Evolutionary conservation across 1,140 invertebrate genomes (phyloP).

Genomic region (Drosophila sturtevanti): DNA sequence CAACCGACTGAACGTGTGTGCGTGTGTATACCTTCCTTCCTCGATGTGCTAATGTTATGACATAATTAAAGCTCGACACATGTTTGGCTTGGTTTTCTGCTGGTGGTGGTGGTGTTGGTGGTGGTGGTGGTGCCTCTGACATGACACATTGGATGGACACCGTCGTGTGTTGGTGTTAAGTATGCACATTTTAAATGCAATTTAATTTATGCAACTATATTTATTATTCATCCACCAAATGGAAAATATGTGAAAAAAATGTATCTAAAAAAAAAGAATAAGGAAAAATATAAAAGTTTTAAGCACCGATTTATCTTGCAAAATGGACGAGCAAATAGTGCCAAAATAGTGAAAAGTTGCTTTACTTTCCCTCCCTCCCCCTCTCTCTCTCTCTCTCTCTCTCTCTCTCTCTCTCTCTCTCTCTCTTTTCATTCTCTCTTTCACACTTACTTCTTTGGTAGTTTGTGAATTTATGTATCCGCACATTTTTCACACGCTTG

Average conservation of each 20-base stretch:
- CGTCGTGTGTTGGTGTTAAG: neutral
- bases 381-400: neutral
- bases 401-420: neutral
- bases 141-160: constrained; percentile 35
- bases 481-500: constrained; percentile 7
- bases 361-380: neutral
- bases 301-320: constrained; percentile 38
- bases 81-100: constrained; percentile 36
- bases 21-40: no score
- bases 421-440: neutral
- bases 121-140: constrained; percentile 15
- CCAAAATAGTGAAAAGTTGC: constrained; percentile 25
- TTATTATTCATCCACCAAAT: neutral
- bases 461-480: constrained; percentile 18
- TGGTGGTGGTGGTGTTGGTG: constrained; percentile 9
- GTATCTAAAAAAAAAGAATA: neutral
- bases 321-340: constrained; percentile 16
- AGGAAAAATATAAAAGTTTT: constrained; percentile 21
- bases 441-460: neutral
- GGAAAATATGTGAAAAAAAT: constrained; percentile 5
- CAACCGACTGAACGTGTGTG: no score
- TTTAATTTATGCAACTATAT: constrained; percentile 33
- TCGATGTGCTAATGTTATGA: constrained; percentile 39
- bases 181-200: constrained; percentile 44
- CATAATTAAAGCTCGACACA: constrained; percentile 55